Evolutionary conservation across 2,113 vertebrate species (phyloP).

Genomic region (Crotophaga sulcirostris): DNA sequence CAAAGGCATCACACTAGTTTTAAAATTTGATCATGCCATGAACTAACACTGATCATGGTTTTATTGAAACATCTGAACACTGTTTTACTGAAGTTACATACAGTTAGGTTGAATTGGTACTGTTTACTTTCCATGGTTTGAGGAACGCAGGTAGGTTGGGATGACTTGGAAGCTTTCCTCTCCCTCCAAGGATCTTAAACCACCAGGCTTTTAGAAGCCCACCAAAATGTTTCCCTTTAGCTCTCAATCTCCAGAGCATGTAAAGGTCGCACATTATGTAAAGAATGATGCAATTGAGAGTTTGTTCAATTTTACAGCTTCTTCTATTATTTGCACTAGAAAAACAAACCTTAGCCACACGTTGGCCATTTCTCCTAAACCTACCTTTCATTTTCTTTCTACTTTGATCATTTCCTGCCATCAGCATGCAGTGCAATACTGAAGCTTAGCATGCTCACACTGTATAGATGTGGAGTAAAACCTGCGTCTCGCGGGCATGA

Average conservation of each 20-base stretch:
- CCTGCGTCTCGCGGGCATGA: not conserved
- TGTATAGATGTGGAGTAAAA: accelerated
- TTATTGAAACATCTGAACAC: not conserved
- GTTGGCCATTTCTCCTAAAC: not conserved
- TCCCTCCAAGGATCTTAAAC: not conserved
- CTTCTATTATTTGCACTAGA: not conserved
- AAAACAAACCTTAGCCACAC: not conserved
- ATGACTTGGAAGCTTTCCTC: not conserved
- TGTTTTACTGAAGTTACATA: not conserved
- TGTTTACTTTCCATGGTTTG: not conserved
- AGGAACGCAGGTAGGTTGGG: not conserved
- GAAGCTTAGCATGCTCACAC: not conserved
- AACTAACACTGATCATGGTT: not conserved
- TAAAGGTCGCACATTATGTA: accelerated
- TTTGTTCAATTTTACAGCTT: not conserved
- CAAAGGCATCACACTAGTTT: not conserved
- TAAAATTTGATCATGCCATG: not conserved
- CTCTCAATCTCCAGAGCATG: not conserved
- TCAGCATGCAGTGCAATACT: not conserved
- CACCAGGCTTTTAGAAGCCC: accelerated
- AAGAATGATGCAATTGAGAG: not conserved
- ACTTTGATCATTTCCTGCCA: not conserved
- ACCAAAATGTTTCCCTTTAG: not conserved
- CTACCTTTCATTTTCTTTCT: not conserved
- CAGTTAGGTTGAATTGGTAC: not conserved